These are phyloP conservation scores for Caenorhabditis sp. DNA, from an alignment of 2,888 invertebrate species.

Conservation along the genomic window DNA sequence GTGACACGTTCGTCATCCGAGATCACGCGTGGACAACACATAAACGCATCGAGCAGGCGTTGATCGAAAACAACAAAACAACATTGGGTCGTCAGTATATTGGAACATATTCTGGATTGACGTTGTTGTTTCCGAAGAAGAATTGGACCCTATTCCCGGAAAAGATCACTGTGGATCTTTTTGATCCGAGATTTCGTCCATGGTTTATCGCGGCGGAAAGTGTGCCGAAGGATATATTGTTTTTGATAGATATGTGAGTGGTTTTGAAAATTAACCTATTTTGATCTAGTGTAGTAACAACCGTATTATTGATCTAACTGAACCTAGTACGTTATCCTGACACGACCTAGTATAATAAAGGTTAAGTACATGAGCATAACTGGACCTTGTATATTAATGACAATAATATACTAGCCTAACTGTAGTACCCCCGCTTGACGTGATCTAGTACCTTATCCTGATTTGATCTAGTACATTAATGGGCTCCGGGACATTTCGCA, in stretches of 20 bases:
- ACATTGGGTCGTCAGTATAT: slow-evolving; percentile 65
- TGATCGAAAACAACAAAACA: slow-evolving; percentile 52
- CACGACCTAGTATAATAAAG: no score
- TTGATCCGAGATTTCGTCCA: slow-evolving; percentile 68
- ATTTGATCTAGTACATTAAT: no score
- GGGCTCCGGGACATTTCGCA: no score
- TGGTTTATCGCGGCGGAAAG: slow-evolving; percentile 69
- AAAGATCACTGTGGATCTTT: slow-evolving; percentile 67
- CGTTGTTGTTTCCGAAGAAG: slow-evolving; percentile 66
- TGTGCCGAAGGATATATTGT: slow-evolving; percentile 68
- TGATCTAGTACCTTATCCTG: no score
- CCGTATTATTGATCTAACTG: no score
- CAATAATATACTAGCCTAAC: no score
- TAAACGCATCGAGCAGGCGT: slow-evolving; percentile 45
- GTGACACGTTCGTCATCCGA: slow-evolving; percentile 56
- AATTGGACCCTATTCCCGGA: slow-evolving; percentile 62
- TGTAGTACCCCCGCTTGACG: no score
- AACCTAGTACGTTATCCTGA: no score
- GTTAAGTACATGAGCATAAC: no score
- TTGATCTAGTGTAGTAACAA: no score
- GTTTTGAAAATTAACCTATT: no score
- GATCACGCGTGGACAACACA: slow-evolving; percentile 66
- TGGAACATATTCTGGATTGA: slow-evolving; percentile 68
- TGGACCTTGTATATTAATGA: no score
- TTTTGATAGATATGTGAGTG: slow-evolving; percentile 69